A percentile compares a stretch with the other conserved stretches of the same genome.
phyloP scores from a whole-genome alignment of 2,888 invertebrate species.

The Pocota personata region DNA sequence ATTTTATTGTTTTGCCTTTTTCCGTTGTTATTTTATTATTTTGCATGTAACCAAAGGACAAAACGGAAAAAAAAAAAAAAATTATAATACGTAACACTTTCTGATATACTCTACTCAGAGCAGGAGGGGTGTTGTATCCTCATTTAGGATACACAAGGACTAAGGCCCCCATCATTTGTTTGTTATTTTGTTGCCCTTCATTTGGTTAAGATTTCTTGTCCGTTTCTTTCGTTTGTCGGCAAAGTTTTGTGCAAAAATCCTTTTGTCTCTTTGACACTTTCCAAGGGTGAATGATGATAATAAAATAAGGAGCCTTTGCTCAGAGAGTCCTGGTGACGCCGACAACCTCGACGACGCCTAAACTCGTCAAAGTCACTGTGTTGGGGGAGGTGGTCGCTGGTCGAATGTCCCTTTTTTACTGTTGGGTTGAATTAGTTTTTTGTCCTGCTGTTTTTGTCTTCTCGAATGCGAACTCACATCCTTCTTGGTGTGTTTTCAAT shows the following conservation, averaged over 20 bases:
- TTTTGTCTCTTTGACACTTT: constrained; percentile 59
- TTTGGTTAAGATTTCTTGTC: constrained; percentile 54
- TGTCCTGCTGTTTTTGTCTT: not conserved
- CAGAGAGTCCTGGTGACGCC: constrained; percentile 62
- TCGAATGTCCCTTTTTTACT: constrained; percentile 24
- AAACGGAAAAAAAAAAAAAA: constrained; percentile 1
- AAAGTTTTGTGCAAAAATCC: constrained; percentile 52
- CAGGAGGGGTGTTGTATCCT: constrained; percentile 17
- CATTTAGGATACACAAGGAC: constrained; percentile 40
- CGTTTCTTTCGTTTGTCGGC: constrained; percentile 39
- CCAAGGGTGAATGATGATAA: constrained; percentile 59
- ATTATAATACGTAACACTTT: constrained; percentile 68
- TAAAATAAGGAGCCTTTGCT: constrained; percentile 58
- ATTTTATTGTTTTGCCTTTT: constrained; percentile 70
- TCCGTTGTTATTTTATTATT: constrained; percentile 63
- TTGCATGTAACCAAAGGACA: constrained; percentile 50
- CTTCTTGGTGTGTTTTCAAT: constrained; percentile 59
- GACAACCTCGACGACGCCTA: constrained; percentile 22
- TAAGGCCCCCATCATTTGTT: constrained; percentile 59
- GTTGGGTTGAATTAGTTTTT: constrained; percentile 20
- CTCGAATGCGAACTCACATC: constrained; percentile 8
- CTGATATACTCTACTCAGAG: constrained; percentile 23
- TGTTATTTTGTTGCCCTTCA: constrained; percentile 64
- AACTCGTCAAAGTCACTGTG: constrained; percentile 25
- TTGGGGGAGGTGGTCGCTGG: not conserved